These are phyloP conservation scores for Vesta saturnalis DNA, from an alignment of 2,888 invertebrate species.

Conservation along the genomic window DNA sequence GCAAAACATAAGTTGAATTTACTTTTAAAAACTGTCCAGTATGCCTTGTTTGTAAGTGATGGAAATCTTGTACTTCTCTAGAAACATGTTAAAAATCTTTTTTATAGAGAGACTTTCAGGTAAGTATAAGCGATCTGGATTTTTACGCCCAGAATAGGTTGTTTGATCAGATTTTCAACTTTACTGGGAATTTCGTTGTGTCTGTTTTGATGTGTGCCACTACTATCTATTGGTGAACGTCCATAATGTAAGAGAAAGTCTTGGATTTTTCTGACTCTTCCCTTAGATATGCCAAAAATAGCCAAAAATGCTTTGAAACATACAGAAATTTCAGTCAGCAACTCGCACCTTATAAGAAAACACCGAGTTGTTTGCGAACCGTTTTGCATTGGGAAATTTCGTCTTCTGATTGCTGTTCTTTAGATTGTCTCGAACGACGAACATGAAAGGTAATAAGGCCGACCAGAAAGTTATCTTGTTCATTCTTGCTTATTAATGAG, in stretches of 20 bases:
- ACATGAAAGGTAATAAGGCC: background rate
- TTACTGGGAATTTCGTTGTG: background rate
- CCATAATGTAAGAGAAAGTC: background rate
- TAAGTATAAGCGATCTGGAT: too few species aligned
- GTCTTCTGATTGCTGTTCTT: background rate
- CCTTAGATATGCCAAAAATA: background rate
- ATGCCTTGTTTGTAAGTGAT: background rate
- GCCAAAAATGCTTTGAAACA: background rate
- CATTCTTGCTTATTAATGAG: too few species aligned
- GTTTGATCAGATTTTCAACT: background rate
- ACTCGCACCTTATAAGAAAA: background rate
- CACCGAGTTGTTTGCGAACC: background rate
- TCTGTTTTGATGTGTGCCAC: background rate
- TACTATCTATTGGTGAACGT: background rate
- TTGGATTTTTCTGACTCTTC: background rate
- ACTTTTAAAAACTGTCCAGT: too few species aligned
- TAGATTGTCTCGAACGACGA: background rate
- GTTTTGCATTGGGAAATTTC: background rate
- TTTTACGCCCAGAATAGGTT: too few species aligned
- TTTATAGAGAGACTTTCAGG: background rate
- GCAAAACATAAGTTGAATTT: background rate
- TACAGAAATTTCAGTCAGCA: background rate
- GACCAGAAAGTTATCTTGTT: background rate
- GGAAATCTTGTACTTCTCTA: background rate
- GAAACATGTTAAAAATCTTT: background rate